Base-by-base conservation (phyloP, 2,888 invertebrate species). In the Drosophila nr. fundita region DNA sequence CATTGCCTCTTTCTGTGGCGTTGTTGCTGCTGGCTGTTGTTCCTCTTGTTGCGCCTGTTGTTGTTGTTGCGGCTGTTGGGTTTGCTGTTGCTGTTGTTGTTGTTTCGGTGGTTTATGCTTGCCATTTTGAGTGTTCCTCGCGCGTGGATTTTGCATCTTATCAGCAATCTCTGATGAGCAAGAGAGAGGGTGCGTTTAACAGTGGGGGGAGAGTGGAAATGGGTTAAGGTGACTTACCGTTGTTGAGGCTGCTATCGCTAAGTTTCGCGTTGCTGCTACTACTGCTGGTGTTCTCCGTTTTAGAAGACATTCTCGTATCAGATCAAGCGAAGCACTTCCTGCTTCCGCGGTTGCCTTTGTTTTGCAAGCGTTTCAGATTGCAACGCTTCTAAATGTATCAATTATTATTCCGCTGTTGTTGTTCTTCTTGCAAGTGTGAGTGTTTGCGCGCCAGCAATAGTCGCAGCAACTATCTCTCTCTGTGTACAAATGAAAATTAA, bases 1-100 rank as follows among this genome's bases (percentile, higher is more conserved):
- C 93, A 93, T 93, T 38, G 79, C 73, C 58, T 87, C 86, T 58
- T 91, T 85, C 60, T 75, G 78, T 54, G 81, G 74, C 48, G 71
- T 52, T 7, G 59, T 53, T 66, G 30, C 36, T 60, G 60, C 38
- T 36, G n/a, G 49, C n/a, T 59, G 58, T 32, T 58, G 58, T 34
- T 18, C 49, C 13, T 32, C 60, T 34, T 65, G 66, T 29, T 73
- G 68, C 10, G 73, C 68, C n/a, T 69, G 70, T 11, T 49, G 70
- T 4, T 50, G 48, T 34, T 50, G 48, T 34, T 68, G 60, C 6
- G 50, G 57, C 18, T 34, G 61, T 15, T 68, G 24, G 10, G 52
- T 8, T 11, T 27, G 49, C 55, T 55, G 48, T 53, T 50, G 55
- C 15, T 24, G 36, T 24, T 73, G 40, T 27, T 50, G 40, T n/a